Evolutionary conservation across 2,888 invertebrate genomes (phyloP).

Genomic region (Microctonus aethiopoides): DNA sequence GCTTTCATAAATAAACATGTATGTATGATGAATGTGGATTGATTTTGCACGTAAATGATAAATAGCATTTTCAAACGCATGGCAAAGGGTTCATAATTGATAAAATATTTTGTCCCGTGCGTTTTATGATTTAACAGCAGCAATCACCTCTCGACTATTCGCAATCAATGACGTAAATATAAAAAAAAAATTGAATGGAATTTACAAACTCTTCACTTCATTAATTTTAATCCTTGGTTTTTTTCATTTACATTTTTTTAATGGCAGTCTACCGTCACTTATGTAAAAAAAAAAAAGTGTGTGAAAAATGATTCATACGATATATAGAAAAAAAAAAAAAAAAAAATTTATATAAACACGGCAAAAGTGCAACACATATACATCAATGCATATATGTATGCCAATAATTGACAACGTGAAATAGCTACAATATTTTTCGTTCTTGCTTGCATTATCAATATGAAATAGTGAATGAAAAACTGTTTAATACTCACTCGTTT

Average conservation of each 20-base stretch:
- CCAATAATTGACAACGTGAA: slow-evolving; percentile 39
- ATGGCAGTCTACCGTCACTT: slow-evolving; percentile 26
- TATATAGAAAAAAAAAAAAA: slow-evolving; percentile 18
- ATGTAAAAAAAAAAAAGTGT: slow-evolving; percentile 1
- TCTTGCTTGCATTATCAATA: slow-evolving; percentile 46
- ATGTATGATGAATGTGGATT: neutral
- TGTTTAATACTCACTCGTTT: slow-evolving; percentile 80
- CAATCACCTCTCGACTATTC: slow-evolving; percentile 27
- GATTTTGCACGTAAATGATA: neutral
- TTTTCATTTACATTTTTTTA: neutral
- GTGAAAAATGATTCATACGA: slow-evolving; percentile 31
- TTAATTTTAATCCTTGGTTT: no score
- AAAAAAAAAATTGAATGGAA: slow-evolving; percentile 14
- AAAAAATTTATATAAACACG: slow-evolving; percentile 14
- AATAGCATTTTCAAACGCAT: slow-evolving; percentile 6
- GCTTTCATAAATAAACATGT: no score
- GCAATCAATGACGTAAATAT: slow-evolving; percentile 18
- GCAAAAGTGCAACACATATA: slow-evolving; percentile 42
- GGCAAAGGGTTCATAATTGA: neutral
- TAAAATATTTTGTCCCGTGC: neutral
- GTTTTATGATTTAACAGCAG: neutral
- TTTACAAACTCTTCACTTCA: no score
- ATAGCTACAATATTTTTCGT: slow-evolving; percentile 30
- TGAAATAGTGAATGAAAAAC: neutral
- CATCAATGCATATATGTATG: slow-evolving; percentile 35